Evolutionary conservation across 2,797 vertebrate genomes (phyloP), one percentile per base, ranked within the genome.

Genomic region (Sibirionetta formosa): DNA sequence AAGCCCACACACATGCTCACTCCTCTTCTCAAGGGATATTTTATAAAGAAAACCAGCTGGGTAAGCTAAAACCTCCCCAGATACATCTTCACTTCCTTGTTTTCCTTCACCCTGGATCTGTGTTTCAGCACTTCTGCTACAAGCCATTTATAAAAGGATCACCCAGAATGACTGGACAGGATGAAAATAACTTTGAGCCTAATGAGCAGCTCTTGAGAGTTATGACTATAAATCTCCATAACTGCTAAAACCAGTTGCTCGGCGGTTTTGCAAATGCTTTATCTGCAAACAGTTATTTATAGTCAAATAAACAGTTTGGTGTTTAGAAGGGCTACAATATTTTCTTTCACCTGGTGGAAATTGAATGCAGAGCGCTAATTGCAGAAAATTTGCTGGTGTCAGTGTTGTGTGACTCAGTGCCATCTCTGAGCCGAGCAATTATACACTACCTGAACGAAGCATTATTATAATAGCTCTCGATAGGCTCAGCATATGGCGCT

Each of bases 371-470:
- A 95, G 91, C 15, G 15, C 60, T 97, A 97, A 98, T 94, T 97
- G 94, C 85, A 79, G 91, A 86, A 89, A 96, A 97, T 96, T 81
- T 94, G 92, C 95, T 71, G 77, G 91, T 96, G 94, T 97, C 95
- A 93, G 93, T 96, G 92, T 77, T 93, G 86, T 97, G 92, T 97
- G 96, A 98, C 92, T 97, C 54, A 5, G 86, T 82, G 93, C 93
- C 94, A 93, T 88, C 95, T 96, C 93, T 3, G 82, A 96, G 90
- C 89, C 3, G n/a, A 95, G 93, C 95, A 97, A 95, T 97, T 97
- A 95, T 51, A 86, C 81, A 96, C 83, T 89, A 88, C 93, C 96
- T 92, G 96, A 97, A 93, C 46, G 63, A 88, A 86, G 89, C 54
- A 61, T 96, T 96, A 96, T 83, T 77, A 42, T 88, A 95, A 95